Evolutionary conservation across 2,797 vertebrate genomes (phyloP), one percentile per base, ranked within the genome.

Genomic region (Jordanella pulchra): DNA sequence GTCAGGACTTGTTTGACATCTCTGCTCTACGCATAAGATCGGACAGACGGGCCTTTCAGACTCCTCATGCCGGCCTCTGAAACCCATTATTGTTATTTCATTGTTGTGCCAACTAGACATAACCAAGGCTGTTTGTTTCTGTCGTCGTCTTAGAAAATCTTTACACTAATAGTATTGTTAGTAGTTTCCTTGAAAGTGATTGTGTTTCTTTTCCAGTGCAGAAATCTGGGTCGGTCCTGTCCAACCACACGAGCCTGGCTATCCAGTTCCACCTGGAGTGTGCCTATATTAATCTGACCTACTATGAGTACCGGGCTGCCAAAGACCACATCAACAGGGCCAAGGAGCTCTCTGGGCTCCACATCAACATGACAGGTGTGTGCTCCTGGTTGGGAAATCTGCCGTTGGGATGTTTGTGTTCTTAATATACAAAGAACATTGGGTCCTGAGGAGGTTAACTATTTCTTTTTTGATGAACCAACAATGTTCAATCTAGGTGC

Each of bases 251-350:
- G 63, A 94, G 91, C 80, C 93, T 99, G 84, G 91, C 91, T 60
- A 89, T 97, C 82, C 96, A 97, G 39, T 96, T 98, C 80, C 95
- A 97, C 81, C 94, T 99, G 84, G 97, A 99, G 89, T 96, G 96
- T 85, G 95, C 95, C 76, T 96, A 97, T 86, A 89, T 73, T 0
- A 94, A 87, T 86, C 93, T 99, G 75, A 94, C 93, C 82, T 99
- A 97, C 90, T 99, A 96, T 6, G 96, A 98, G 28, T 97, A 98
- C 87, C 93, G 90, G 86, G 89, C 90, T 51, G 97, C 97, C 81
- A 97, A 97, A 81, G 92, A 96, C 0, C 93, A 95, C 87, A 94
- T 98, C 58, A 85, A 0, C 67, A 86, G 67, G 55, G 96, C 97
- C 60, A 94, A 94, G 85, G 90, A 96, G 54, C 92, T 96, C 51